These are phyloP conservation scores for Motacilla alba DNA, from an alignment of 2,113 vertebrate species.

Conservation along the genomic window DNA sequence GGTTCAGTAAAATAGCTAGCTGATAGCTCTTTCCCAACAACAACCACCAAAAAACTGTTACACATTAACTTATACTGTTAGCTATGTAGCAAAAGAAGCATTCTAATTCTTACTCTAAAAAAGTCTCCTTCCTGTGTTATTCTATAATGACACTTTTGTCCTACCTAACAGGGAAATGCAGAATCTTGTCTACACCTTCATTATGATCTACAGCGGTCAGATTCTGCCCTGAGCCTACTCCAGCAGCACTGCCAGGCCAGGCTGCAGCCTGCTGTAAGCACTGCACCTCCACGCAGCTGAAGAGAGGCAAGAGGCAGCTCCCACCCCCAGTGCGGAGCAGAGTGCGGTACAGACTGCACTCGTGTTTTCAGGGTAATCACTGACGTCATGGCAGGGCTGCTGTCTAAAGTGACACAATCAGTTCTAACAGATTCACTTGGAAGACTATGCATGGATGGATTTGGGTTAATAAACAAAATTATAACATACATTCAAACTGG, in stretches of 20 bases:
- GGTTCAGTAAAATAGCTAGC: background rate
- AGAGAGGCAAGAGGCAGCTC: background rate
- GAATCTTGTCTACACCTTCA: background rate
- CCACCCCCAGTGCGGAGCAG: background rate
- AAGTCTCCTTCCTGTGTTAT: background rate
- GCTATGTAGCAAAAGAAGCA: background rate
- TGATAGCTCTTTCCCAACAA: background rate
- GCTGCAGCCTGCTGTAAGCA: background rate
- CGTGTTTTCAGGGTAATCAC: background rate
- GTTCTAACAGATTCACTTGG: background rate
- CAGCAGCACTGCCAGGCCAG: background rate
- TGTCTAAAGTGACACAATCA: background rate
- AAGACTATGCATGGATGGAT: background rate
- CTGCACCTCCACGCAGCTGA: background rate
- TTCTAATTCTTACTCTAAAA: background rate
- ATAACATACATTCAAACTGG: background rate
- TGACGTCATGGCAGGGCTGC: background rate
- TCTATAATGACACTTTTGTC: background rate
- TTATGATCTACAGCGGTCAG: accelerated
- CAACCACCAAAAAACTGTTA: background rate
- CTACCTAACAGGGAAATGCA: background rate
- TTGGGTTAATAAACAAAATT: background rate
- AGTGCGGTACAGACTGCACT: background rate
- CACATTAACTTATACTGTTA: background rate
- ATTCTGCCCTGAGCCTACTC: background rate